Base-by-base conservation (phyloP, 2,113 vertebrate species). In the Panurus biarmicus region DNA sequence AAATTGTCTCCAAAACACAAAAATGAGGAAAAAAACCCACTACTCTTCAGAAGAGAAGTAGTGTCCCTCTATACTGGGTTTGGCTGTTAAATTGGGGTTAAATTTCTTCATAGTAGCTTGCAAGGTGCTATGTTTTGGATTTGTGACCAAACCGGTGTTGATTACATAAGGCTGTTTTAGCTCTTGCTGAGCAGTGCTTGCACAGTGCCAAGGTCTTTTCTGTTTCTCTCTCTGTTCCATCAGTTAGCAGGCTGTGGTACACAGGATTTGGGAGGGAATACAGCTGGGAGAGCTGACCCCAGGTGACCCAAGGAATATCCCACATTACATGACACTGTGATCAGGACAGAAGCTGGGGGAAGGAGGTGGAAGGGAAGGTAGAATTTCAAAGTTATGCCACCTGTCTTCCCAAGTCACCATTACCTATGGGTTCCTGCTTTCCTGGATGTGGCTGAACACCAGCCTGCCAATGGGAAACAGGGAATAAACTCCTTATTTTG, bases 161-260 rank as follows among this genome's bases (percentile, higher is more conserved):
- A 35, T 36, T 42, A 26, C 3, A 8, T 2, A 57, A 18, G 2
- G 22, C 13, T 44, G 5, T 19, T 81, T 57, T 15, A 56, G 45
- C 4, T 66, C 5, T 5, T 66, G 23, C 4, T 45, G 23, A 69
- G 15, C 25, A 45, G 38, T 6, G 11, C 12, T 53, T 66, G 22
- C 16, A 14, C 6, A 5, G 9, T 20, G 24, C 6, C 54, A 31
- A 36, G 5, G 12, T 10, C 23, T 81, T 60, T 40, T 36, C 35
- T 64, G 6, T 23, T 83, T n/a, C 35, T 60, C 36, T 24, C 8
- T 38, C 53, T 14, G 4, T 23, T 11, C 19, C 7, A 5, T 1
- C 38, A 23, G 9, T 0, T 0, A 71, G 12, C 2, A 58, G 53
- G 13, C 8, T 77, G 28, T 1, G 5, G 7, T 24, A 19, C 7